phyloP scores from a whole-genome alignment of 1,140 invertebrate species.

The Zaprionus ghesquierei region DNA sequence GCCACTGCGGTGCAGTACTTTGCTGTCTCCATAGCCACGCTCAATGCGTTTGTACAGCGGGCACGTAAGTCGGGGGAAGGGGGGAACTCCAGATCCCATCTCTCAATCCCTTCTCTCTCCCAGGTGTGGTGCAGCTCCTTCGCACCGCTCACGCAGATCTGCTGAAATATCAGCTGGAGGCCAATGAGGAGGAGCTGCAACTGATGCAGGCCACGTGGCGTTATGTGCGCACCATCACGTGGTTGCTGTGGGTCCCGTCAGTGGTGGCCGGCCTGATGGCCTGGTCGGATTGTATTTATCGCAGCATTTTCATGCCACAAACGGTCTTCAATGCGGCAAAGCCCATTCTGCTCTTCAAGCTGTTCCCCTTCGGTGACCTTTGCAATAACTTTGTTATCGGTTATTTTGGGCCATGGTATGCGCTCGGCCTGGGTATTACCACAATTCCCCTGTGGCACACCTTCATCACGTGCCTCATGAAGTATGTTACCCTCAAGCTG shows the following conservation, averaged over 20 bases:
- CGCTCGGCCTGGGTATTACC: conserved; percentile 57
- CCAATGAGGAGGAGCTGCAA: conserved; percentile 40
- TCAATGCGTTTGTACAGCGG: conserved; percentile 62
- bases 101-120: background rate
- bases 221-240: conserved; percentile 53
- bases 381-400: conserved; percentile 64
- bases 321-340: conserved; percentile 60
- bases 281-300: conserved; percentile 64
- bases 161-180: conserved; percentile 16
- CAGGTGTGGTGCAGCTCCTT: conserved; percentile 52
- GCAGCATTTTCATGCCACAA: conserved; percentile 57
- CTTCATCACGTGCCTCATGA: conserved; percentile 72
- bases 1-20: conserved; percentile 67
- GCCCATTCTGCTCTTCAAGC: conserved; percentile 60
- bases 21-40: conserved; percentile 56
- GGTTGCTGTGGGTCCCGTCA: conserved; percentile 61
- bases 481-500: conserved; percentile 60
- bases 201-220: conserved; percentile 34
- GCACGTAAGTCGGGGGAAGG: conserved; percentile 41
- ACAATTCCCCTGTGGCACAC: conserved; percentile 76
- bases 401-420: conserved; percentile 63
- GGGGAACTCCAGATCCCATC: background rate
- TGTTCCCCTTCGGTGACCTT: conserved; percentile 66
- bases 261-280: conserved; percentile 63
- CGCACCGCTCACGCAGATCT: conserved; percentile 44